phyloP scores from a whole-genome alignment of 2,888 invertebrate species.

The Byasa hedistus region DNA sequence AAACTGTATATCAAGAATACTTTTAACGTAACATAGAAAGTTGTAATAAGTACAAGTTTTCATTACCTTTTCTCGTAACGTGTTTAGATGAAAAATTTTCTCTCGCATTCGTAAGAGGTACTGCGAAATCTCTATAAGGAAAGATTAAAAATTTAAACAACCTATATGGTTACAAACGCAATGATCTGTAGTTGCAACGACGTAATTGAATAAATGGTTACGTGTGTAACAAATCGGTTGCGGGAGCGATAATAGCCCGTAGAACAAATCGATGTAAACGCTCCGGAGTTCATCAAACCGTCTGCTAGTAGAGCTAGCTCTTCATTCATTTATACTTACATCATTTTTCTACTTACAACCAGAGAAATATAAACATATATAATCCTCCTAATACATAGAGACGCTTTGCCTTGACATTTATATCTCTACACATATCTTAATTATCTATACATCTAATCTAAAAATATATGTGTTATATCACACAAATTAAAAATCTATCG shows the following conservation, averaged over 20 bases:
- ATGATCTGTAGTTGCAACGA: slow-evolving; percentile 46
- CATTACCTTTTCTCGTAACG: neutral
- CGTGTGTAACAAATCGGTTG: slow-evolving; percentile 65
- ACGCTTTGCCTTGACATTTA: too few species aligned
- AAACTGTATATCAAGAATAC: too few species aligned
- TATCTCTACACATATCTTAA: too few species aligned
- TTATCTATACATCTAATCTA: too few species aligned
- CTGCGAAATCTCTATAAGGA: neutral
- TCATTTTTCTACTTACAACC: neutral
- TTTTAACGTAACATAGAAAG: neutral
- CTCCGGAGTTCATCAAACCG: slow-evolving; percentile 47
- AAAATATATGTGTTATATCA: too few species aligned
- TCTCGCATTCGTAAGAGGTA: neutral
- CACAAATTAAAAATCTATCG: too few species aligned
- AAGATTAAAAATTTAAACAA: slow-evolving; percentile 20
- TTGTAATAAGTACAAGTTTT: slow-evolving; percentile 19
- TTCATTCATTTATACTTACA: slow-evolving; percentile 14
- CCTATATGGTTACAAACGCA: slow-evolving; percentile 44
- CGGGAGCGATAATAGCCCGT: slow-evolving; percentile 33
- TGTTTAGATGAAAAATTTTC: neutral
- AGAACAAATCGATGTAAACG: slow-evolving; percentile 46
- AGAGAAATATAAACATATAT: neutral
- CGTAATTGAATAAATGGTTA: slow-evolving; percentile 66
- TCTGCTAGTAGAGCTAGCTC: slow-evolving; percentile 26
- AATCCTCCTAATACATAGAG: too few species aligned